A percentile compares a stretch with the other conserved stretches of the same genome.
These are phyloP conservation scores for Glomeris maerens DNA, from an alignment of 1,140 invertebrate genomes.

Conservation along the genomic window DNA sequence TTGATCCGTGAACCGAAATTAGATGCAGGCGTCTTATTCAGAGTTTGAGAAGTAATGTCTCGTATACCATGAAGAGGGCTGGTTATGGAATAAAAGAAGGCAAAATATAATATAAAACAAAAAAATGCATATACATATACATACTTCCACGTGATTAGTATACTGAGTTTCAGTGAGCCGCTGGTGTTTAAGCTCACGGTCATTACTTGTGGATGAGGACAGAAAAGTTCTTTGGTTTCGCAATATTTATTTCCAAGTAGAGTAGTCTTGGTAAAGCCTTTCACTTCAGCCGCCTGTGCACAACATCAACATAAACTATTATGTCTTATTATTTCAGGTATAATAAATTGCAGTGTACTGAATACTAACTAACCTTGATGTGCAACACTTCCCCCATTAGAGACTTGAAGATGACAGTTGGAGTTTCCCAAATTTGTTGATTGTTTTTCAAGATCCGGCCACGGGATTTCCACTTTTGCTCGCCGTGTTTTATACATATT, in stretches of 20 bases:
- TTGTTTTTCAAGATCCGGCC: slow-evolving; percentile 40
- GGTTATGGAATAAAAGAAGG: not conserved
- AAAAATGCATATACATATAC: slow-evolving; percentile 17
- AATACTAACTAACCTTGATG: slow-evolving; percentile 39
- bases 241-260: slow-evolving; percentile 44
- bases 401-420: slow-evolving; percentile 35
- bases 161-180: slow-evolving; percentile 46
- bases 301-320: slow-evolving; percentile 2
- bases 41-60: no score
- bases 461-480: slow-evolving; percentile 45
- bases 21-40: slow-evolving; percentile 14
- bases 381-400: slow-evolving; percentile 38
- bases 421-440: slow-evolving; percentile 40
- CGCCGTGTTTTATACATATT: slow-evolving; percentile 42
- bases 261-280: slow-evolving; percentile 34
- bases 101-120: not conserved
- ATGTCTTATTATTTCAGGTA: slow-evolving; percentile 23
- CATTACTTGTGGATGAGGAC: slow-evolving; percentile 45
- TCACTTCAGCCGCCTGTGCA: slow-evolving; percentile 34
- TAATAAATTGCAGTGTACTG: slow-evolving; percentile 1
- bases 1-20: slow-evolving; percentile 13
- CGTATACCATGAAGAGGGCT: not conserved
- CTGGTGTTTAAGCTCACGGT: slow-evolving; percentile 47
- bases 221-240: slow-evolving; percentile 45
- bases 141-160: slow-evolving; percentile 48